Evolutionary conservation across 2,113 vertebrate species (phyloP), one percentile per base, ranked within the genome.

Genomic region (Chauna torquata): DNA sequence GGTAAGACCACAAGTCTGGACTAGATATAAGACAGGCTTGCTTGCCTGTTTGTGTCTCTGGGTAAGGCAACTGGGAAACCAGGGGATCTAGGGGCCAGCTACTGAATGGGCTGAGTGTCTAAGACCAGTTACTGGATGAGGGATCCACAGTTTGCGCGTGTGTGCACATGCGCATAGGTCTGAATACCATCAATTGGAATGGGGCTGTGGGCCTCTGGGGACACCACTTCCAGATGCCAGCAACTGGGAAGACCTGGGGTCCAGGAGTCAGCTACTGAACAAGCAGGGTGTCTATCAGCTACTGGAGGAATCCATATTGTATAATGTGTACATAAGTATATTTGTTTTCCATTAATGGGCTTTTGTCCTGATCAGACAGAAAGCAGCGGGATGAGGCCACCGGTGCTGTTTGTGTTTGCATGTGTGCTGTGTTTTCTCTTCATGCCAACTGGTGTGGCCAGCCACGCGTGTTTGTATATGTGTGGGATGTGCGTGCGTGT

Each of bases 401-500:
- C 17, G 69, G 9, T 11, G 24, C 58, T 64, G 40, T 20, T 38
- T 59, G 74, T 19, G 11, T 77, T 80, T 66, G 34, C 15, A 12
- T 11, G 8, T 36, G 19, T 23, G 40, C n/a, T 85, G 30, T 75
- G 36, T 40, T 72, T 86, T 80, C 52, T 62, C n/a, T 65, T 25
- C 32, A 14, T 38, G 28, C 27, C 19, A 36, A 18, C 68, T 47
- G 28, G 47, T 2, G 1, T 57, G 55, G 72, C 52, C 82, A 81
- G 44, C 34, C 34, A 17, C 1, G 11, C 16, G 8, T 23, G 0
- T 17, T 8, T 24, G 15, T n/a, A 8, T 12, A 36, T 3, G 20
- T 22, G 30, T 4, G 32, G 38, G 50, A 3, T 23, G 11, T 3
- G 3, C 11, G 3, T 16, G 3, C 1, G 0, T 28, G 58, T 64